These are phyloP conservation scores for Polyommatus icarus DNA, from an alignment of 2,888 invertebrate genomes.

Conservation along the genomic window DNA sequence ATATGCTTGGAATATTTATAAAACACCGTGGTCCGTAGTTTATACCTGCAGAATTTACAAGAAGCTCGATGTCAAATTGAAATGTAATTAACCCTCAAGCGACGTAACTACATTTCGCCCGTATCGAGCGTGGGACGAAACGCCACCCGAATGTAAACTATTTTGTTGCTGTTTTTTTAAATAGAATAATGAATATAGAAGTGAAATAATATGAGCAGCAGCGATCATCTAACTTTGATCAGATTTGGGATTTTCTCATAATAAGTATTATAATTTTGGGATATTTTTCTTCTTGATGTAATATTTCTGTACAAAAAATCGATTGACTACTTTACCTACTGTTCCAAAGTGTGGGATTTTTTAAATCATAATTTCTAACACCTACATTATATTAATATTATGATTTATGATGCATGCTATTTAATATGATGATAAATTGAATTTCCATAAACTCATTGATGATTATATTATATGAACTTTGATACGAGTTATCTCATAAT, in stretches of 20 bases:
- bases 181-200: not conserved
- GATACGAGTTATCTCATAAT: not conserved
- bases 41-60: not conserved
- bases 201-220: too few relatives aligned
- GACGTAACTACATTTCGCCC: not conserved
- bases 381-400: too few relatives aligned
- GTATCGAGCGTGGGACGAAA: constrained; percentile 18
- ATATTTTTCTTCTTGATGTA: too few relatives aligned
- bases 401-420: too few relatives aligned
- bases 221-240: too few relatives aligned
- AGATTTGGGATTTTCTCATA: not conserved
- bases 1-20: not conserved
- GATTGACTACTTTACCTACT: too few relatives aligned
- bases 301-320: too few relatives aligned
- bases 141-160: not conserved
- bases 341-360: too few relatives aligned
- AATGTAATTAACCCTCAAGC: not conserved
- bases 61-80: constrained; percentile 2
- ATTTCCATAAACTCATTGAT: constrained; percentile 15
- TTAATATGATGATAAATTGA: too few relatives aligned
- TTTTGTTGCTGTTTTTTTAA: not conserved
- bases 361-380: too few relatives aligned
- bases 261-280: not conserved
- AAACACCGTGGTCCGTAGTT: not conserved
- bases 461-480: not conserved